Evolutionary conservation across 2,888 invertebrate genomes (phyloP), one percentile per base, ranked within the genome.

Genomic region (Lasioglossum leucozonium): DNA sequence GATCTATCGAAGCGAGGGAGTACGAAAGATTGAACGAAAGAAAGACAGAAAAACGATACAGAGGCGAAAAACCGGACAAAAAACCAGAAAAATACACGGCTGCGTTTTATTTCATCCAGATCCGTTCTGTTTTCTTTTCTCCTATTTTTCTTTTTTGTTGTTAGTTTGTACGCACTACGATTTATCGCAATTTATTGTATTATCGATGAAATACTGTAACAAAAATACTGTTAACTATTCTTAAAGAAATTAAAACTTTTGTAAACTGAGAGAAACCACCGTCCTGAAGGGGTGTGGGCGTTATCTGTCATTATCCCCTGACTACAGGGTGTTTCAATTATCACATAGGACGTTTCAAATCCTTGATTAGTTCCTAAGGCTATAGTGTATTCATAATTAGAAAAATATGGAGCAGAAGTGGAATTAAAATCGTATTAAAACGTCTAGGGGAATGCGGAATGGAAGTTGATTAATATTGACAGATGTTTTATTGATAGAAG

Each of bases 171-270:
- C 90, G 92, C 93, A 93, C 92, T 93, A 94, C 91, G 92, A 94
- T 93, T 86, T 94, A 94, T 92, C 91, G 93, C 93, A 94, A 94
- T 94, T 94, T 93, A 94, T 92, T 94, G 93, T 94, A 93, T 93
- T 93, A 93, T 94, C 92, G 93, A 93, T 93, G 93, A 94, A 92
- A 93, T 93, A 94, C 92, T 94, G 94, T 94, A 94, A 94, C 93
- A 94, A 94, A 94, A 93, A 93, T 94, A 95, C 94, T 94, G 94
- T 94, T 94, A 94, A 94, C 93, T 94, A 94, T 94, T 94, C 94
- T 94, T 94, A 94, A 94, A 93, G 92, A 94, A 93, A 94, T 94
- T 93, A 94, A 94, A 94, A 94, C 94, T 94, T 94, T 94, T 94
- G 94, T 94, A 94, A 94, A 94, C 94, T 93, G 94, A 94, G 94